Percentiles rank a stretch among this genome's conserved stretches.
Conservation (phyloP, 2,888 invertebrate genomes). For the Drosophila kambysellisi region DNA sequence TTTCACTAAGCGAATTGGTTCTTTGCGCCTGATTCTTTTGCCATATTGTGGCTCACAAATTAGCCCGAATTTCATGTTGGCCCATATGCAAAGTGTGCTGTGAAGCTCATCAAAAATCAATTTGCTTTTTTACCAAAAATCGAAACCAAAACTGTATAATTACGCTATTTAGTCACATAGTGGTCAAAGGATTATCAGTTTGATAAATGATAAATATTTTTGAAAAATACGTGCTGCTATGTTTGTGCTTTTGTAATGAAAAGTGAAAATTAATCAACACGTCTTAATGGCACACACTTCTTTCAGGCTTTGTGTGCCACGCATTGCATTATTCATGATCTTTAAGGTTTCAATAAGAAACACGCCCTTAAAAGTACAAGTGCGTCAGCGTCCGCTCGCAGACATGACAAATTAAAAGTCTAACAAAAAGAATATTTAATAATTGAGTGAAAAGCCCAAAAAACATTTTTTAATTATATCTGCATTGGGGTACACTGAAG, state of each 20-base stretch:
- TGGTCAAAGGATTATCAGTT: background rate
- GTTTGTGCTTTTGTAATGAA: slow-evolving; percentile 40
- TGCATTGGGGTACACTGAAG: slow-evolving; percentile 6
- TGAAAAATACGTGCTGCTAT: slow-evolving; percentile 30
- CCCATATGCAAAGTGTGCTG: slow-evolving; percentile 58
- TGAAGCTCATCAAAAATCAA: slow-evolving; percentile 18
- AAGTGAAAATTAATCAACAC: slow-evolving; percentile 60
- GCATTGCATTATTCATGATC: slow-evolving; percentile 64
- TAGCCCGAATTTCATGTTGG: slow-evolving; percentile 29
- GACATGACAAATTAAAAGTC: slow-evolving; percentile 24
- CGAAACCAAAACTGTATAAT: slow-evolving; percentile 7
- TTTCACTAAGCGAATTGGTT: slow-evolving; percentile 66
- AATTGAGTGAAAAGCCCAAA: slow-evolving; percentile 59
- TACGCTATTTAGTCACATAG: background rate
- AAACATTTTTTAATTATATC: slow-evolving; percentile 51
- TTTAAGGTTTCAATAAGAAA: slow-evolving; percentile 9
- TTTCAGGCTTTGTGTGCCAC: slow-evolving; percentile 6
- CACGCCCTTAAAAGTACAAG: slow-evolving; percentile 57
- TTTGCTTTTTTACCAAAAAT: slow-evolving; percentile 14
- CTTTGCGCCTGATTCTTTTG: slow-evolving; percentile 44
- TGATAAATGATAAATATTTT: background rate
- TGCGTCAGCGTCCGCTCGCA: slow-evolving; percentile 47
- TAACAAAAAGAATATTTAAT: slow-evolving; percentile 18
- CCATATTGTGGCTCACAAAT: slow-evolving; percentile 31
- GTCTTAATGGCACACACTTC: background rate